Evolutionary conservation across 2,797 vertebrate species (phyloP).

Genomic region (Hippoglossus hippoglossus): DNA sequence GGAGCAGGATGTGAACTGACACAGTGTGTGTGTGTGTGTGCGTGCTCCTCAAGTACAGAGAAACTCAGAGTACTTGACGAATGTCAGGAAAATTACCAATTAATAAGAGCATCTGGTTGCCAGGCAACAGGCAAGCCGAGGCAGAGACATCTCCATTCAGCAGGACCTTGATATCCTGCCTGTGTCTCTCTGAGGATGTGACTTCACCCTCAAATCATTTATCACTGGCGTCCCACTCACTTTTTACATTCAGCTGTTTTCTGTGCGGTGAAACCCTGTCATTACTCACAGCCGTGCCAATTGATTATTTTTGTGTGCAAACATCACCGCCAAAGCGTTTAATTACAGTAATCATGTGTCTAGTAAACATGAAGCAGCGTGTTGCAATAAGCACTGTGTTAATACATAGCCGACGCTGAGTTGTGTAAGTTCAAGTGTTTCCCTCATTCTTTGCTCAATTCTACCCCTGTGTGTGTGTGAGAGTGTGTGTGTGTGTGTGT

Average conservation of each 20-base stretch:
- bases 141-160: slow-evolving; percentile 67
- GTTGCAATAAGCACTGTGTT: slow-evolving; percentile 23
- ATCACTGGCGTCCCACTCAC: slow-evolving; percentile 42
- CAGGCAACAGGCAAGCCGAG: slow-evolving; percentile 83
- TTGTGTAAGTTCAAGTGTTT: slow-evolving; percentile 9
- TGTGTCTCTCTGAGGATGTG: slow-evolving; percentile 26
- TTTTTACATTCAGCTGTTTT: slow-evolving; percentile 40
- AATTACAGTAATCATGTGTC: slow-evolving; percentile 55
- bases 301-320: slow-evolving; percentile 57
- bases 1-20: slow-evolving; percentile 48
- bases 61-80: slow-evolving; percentile 59
- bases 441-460: slow-evolving; percentile 16
- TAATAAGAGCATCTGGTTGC: slow-evolving; percentile 82
- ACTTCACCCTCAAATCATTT: slow-evolving; percentile 46
- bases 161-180: slow-evolving; percentile 59
- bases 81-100: slow-evolving; percentile 73
- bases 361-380: slow-evolving; percentile 40
- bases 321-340: slow-evolving; percentile 34
- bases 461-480: background rate
- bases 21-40: slow-evolving; percentile 6
- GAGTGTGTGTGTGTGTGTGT: slow-evolving; percentile 9
- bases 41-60: slow-evolving; percentile 35
- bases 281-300: slow-evolving; percentile 56
- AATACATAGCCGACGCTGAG: slow-evolving; percentile 6
- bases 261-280: slow-evolving; percentile 33